Percentiles rank a stretch among this genome's conserved stretches.
Evolutionary conservation across 2,797 vertebrate genomes (phyloP).

Genomic region (Eleutherodactylus coqui): DNA sequence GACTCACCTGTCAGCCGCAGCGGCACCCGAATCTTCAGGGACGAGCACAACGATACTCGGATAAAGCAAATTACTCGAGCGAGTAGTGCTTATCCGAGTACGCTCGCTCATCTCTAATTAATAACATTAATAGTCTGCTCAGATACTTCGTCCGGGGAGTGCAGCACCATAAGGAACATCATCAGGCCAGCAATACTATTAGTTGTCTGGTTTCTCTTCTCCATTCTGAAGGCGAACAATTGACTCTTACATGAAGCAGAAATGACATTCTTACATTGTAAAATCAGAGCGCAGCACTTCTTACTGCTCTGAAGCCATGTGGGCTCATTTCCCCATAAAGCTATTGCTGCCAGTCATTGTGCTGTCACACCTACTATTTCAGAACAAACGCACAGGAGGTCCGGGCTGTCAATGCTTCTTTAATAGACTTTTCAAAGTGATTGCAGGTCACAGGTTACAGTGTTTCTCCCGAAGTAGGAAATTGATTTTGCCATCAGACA

Average conservation of each 20-base stretch:
- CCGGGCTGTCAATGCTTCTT: constrained; percentile 27
- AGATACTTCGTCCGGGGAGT: too few species aligned
- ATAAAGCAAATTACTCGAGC: too few species aligned
- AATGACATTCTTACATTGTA: neutral
- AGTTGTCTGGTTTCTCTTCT: neutral
- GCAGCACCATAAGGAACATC: neutral
- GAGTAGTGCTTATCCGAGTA: too few species aligned
- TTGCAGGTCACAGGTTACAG: constrained; percentile 54
- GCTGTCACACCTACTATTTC: constrained; percentile 27
- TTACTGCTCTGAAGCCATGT: constrained; percentile 10
- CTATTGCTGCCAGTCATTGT: constrained; percentile 30
- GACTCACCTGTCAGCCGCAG: too few species aligned
- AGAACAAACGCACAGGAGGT: constrained; percentile 33
- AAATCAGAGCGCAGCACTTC: neutral
- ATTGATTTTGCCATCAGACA: constrained; percentile 60
- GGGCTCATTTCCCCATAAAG: constrained; percentile 34
- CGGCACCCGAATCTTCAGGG: too few species aligned
- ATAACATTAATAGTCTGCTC: too few species aligned
- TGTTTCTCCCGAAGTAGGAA: constrained; percentile 51
- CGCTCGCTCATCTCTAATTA: too few species aligned
- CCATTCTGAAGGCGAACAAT: neutral
- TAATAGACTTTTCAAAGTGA: constrained; percentile 59
- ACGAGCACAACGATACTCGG: too few species aligned
- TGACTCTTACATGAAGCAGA: neutral
- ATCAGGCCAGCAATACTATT: neutral